Evolutionary conservation across 2,888 invertebrate species (phyloP).

Genomic region (Aradus depressus): DNA sequence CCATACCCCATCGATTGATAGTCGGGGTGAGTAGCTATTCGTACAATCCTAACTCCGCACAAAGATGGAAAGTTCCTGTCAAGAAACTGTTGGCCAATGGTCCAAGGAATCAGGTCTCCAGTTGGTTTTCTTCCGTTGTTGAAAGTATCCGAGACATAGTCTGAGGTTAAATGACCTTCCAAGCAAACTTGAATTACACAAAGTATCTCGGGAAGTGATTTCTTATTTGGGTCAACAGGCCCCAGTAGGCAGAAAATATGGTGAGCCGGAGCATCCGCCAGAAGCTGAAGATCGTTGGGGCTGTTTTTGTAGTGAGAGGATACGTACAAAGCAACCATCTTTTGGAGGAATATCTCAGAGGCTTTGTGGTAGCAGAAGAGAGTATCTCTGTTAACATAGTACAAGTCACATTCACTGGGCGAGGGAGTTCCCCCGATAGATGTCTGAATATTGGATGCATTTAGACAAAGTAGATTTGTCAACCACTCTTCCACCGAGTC

Average conservation of each 20-base stretch:
- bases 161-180: constrained; percentile 51
- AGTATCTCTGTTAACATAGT: constrained; percentile 80
- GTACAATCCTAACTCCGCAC: constrained; percentile 79
- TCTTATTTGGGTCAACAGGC: constrained; percentile 60
- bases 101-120: constrained; percentile 98
- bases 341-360: constrained; percentile 81
- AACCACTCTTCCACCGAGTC: constrained; percentile 90
- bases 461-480: constrained; percentile 78
- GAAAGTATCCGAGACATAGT: constrained; percentile 63
- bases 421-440: constrained; percentile 74
- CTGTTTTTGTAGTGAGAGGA: constrained; percentile 99
- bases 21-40: constrained; percentile 97
- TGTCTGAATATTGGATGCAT: constrained; percentile 54
- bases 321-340: constrained; percentile 86
- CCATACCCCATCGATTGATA: constrained; percentile 98
- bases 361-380: constrained; percentile 94
- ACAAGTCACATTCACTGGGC: constrained; percentile 79
- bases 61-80: constrained; percentile 87
- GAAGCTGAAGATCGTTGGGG: constrained; percentile 95
- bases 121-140: constrained; percentile 80
- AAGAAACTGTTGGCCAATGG: constrained; percentile 89
- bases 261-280: constrained; percentile 98
- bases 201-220: constrained; percentile 79
- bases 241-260: constrained; percentile 89
- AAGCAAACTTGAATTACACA: constrained; percentile 76